Percentiles rank a stretch among this genome's conserved stretches.
These are phyloP conservation scores for Cotesia chilonis DNA, from an alignment of 1,140 invertebrate genomes.

Conservation along the genomic window DNA sequence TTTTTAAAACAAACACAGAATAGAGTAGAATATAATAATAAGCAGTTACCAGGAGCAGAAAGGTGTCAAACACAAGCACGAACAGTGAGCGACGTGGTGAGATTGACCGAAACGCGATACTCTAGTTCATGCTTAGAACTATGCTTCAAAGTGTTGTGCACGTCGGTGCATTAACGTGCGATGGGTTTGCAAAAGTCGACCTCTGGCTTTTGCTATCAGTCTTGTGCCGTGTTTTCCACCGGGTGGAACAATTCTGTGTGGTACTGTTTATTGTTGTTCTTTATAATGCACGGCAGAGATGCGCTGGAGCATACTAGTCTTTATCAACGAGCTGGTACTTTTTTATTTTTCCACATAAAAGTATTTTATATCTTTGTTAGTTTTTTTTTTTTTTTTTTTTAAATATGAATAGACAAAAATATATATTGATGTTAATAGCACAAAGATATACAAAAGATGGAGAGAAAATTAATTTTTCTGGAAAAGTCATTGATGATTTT, in stretches of 20 bases:
- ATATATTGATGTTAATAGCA: too few species aligned
- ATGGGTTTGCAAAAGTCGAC: conserved; percentile 41
- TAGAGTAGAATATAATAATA: neutral
- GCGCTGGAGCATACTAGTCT: conserved; percentile 74
- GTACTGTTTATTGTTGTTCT: neutral
- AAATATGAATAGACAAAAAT: too few species aligned
- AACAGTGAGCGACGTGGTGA: conserved; percentile 47
- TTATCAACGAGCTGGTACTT: conserved; percentile 66
- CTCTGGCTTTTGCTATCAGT: conserved; percentile 43
- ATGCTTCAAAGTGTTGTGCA: conserved; percentile 18
- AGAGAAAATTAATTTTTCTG: too few species aligned
- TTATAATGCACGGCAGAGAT: conserved; percentile 57
- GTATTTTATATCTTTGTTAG: neutral
- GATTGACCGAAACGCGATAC: conserved; percentile 53
- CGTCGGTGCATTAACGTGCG: conserved; percentile 27
- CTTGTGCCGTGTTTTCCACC: conserved; percentile 41
- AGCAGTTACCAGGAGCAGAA: neutral
- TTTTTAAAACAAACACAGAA: neutral
- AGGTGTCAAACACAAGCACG: conserved; percentile 45
- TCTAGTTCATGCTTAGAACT: conserved; percentile 30
- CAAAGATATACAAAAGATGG: too few species aligned
- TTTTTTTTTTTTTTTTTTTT: too few species aligned
- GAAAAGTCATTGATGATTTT: too few species aligned
- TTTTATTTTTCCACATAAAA: too few species aligned
- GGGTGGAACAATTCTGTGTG: conserved; percentile 35